A percentile compares a stretch with the other conserved stretches of the same genome.
These are phyloP conservation scores for Tauraco hartlaubi DNA, from an alignment of 2,797 vertebrate genomes.

Conservation along the genomic window DNA sequence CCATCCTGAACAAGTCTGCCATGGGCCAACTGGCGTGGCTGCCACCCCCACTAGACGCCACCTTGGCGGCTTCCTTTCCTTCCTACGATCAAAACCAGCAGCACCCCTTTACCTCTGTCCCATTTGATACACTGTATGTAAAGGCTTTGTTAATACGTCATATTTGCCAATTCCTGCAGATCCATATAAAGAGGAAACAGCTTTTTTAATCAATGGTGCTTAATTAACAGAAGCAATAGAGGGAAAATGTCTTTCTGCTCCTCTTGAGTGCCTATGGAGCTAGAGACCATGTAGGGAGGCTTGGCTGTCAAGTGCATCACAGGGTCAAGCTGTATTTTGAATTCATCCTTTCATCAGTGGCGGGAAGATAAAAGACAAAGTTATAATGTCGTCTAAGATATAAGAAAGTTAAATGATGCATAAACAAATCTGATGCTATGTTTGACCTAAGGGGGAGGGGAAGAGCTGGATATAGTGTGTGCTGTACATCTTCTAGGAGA, in stretches of 20 bases:
- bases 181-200: background rate
- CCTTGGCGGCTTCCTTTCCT: background rate
- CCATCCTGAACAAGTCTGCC: background rate
- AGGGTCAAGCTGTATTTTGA: background rate
- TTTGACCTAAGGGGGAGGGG: background rate
- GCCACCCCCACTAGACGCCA: background rate
- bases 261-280: background rate
- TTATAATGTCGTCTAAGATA: background rate
- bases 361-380: background rate
- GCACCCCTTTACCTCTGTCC: background rate
- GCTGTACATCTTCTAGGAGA: background rate
- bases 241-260: background rate
- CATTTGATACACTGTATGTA: background rate
- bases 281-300: background rate
- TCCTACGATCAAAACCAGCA: background rate
- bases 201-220: background rate
- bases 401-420: conserved; percentile 9
- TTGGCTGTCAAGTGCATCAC: background rate
- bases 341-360: background rate
- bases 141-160: background rate
- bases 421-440: conserved; percentile 2
- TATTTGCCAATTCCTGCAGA: background rate
- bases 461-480: background rate
- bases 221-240: background rate
- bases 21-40: background rate